Evolutionary conservation across 2,888 invertebrate genomes (phyloP).

Genomic region (Latrodectus elegans): DNA sequence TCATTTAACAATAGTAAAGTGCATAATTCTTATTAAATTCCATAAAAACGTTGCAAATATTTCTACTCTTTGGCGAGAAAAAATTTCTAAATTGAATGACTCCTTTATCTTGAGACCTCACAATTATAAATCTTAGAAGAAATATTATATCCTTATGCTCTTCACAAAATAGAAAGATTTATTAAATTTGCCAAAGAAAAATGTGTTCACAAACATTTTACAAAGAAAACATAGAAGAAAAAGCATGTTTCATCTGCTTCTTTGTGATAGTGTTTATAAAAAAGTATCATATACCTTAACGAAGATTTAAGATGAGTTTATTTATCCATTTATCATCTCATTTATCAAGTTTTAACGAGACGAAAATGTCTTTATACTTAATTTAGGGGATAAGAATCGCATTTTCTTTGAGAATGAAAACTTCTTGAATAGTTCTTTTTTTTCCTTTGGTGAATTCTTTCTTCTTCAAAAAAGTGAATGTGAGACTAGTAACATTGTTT

Average conservation of each 20-base stretch:
- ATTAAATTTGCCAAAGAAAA: no score
- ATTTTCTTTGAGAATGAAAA: constrained; percentile 25
- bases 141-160: no score
- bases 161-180: no score
- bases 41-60: no score
- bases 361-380: constrained; percentile 53
- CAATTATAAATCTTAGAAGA: no score
- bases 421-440: constrained; percentile 1
- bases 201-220: not conserved
- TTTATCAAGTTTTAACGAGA: constrained; percentile 59
- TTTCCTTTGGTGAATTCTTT: not conserved
- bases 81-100: no score
- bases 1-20: no score
- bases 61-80: no score
- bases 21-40: no score
- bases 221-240: constrained; percentile 2
- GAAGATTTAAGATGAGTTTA: constrained; percentile 42
- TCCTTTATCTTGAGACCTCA: no score
- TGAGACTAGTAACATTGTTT: no score
- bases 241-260: not conserved
- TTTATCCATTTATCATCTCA: constrained; percentile 35
- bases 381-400: constrained; percentile 28
- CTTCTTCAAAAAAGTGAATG: no score
- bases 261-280: not conserved
- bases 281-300: constrained; percentile 16